Evolutionary conservation across 2,113 vertebrate genomes (phyloP), one percentile per base, ranked within the genome.

Genomic region (Dissostichus mawsoni): DNA sequence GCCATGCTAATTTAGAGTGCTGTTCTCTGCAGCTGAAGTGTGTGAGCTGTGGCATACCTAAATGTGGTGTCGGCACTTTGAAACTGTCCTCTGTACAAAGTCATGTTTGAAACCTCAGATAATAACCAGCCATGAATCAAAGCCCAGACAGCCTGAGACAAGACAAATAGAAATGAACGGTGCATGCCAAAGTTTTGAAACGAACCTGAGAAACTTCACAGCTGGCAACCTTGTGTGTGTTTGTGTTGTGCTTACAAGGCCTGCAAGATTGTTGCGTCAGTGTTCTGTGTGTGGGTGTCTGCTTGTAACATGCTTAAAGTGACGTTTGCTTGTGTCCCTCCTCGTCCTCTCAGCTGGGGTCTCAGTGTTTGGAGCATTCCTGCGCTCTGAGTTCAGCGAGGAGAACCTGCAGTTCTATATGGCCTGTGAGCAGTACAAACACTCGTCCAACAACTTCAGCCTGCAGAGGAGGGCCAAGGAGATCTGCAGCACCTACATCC

Each of bases 401-500:
- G 98, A 99, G 92, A 99, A 99, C 29, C 95, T 99, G 69, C 97
- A 99, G 84, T 99, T 99, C 92, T 98, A 97, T 94, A 84, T 96
- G 91, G 97, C 97, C 78, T 99, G 97, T 0, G 96, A 98, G 74
- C 96, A 97, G 88, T 98, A 98, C 94, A 96, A 93, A 81, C 96
- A 96, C 76, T 97, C 96, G 2, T 97, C 96, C 75, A 96, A 90
- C 83, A 94, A 95, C 80, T 94, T 95, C 93, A 97, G 95, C 81
- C 95, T 99, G 0, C 91, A 92, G 41, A 93, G 89, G 41, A 96
- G 98, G 81, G 98, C 97, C 65, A 95, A 88, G 25, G 96, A 95
- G 87, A 99, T 99, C 93, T 95, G 93, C 58, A 85, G 94, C 73
- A 96, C 97, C 78, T 99, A 98, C 87, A 97, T 98, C 85, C 91